Base-by-base conservation (phyloP, 2,888 invertebrate species). In the Ophion slaviceki region DNA sequence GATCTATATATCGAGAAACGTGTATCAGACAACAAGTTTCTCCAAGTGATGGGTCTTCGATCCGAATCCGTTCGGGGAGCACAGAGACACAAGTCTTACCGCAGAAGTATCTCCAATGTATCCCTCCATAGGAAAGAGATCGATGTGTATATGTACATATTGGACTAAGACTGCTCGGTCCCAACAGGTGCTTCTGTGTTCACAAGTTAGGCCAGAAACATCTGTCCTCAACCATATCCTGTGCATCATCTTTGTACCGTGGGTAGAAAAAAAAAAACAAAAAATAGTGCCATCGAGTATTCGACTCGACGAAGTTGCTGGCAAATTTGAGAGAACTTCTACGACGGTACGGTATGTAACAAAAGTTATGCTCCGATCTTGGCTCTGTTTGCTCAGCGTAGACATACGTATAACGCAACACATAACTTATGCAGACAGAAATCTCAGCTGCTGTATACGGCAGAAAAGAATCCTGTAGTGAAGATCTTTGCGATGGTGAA, bases 401-500 rank as follows among this genome's bases (percentile, higher is more conserved):
- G 14, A 59, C n/a, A 66, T 32, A 40, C n/a, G 36, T 53, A 66
- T 76, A 66, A 59, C 28, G 11, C 45, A 67, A 72, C 59, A 24
- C 20, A 45, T 24, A 80, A 76, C 57, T 75, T 59, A 14, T 71
- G 59, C 47, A 20, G 36, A 45, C 17, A 66, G 36, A 24, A 80
- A 76, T 80, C 66, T 40, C 72, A 28, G 71, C 64, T 28, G 53
- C 36, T 77, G n/a, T 59, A 80, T 68, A 36, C 53, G 57, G 8
- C 45, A 75, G 20, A 14, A 68, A 76, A 62, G 47, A 68, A 68
- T 53, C 62, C 62, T 72, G 17, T 10, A 45, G 28, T 45, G 45
- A 57, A 77, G 57, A 47, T 61, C 72, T 80, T 85, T 28, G 71
- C 72, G 76, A 28, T 80, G 53, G 76, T 14, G 59, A 53, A 14